Percentiles rank a stretch among this genome's conserved stretches.
Conservation (phyloP, 2,888 invertebrate genomes). For the Gonocerus acuteangulatus region DNA sequence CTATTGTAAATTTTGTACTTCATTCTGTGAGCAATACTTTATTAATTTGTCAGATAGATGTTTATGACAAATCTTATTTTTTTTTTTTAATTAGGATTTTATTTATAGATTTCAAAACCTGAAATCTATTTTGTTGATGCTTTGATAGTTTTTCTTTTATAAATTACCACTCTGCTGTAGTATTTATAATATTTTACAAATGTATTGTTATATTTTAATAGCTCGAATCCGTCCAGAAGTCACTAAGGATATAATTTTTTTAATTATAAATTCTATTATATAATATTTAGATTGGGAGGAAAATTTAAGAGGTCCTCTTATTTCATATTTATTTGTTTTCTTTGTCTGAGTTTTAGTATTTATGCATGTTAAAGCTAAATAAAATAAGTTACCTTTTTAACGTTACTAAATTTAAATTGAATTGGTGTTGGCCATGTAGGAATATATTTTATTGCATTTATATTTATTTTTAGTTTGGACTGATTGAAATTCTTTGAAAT, state of each 20-base stretch:
- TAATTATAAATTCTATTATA: background rate
- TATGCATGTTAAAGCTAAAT: background rate
- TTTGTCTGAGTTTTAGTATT: background rate
- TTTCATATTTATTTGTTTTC: conserved; percentile 2
- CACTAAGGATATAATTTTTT: background rate
- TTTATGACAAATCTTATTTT: too few species aligned
- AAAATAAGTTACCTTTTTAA: conserved; percentile 5
- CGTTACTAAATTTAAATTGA: conserved; percentile 5
- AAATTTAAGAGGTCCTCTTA: too few species aligned
- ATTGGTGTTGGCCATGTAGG: conserved; percentile 7
- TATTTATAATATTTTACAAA: too few species aligned
- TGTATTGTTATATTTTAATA: too few species aligned
- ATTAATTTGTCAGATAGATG: too few species aligned
- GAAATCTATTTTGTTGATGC: too few species aligned
- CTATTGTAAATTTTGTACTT: background rate
- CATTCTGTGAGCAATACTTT: too few species aligned
- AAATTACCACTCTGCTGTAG: too few species aligned
- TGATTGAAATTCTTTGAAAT: background rate
- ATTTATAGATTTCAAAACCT: too few species aligned
- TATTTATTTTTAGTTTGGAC: background rate
- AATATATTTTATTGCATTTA: conserved; percentile 1
- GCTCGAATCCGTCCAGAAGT: too few species aligned
- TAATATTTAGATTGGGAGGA: background rate
- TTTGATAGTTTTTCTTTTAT: too few species aligned
- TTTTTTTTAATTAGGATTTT: too few species aligned